Conservation (phyloP, 2,797 vertebrate genomes). For the Platyrinchus mystaceus region DNA sequence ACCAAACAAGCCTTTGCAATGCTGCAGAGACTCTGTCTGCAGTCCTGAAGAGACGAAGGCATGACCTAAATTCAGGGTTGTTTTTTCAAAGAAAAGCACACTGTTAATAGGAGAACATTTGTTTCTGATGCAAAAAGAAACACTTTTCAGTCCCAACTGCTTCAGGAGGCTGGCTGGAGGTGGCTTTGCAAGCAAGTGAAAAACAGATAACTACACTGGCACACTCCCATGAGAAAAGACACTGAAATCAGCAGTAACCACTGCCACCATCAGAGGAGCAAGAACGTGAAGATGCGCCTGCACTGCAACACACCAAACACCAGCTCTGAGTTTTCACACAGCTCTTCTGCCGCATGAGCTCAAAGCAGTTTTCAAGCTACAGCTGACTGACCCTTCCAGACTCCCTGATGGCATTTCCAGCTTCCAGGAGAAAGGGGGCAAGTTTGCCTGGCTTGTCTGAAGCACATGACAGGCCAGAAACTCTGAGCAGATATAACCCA, state of each 20-base stretch:
- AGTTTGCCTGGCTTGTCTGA: background rate
- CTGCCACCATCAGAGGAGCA: background rate
- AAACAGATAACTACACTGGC: background rate
- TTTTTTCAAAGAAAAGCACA: background rate
- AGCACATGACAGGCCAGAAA: background rate
- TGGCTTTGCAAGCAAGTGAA: background rate
- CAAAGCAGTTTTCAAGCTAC: background rate
- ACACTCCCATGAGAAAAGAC: background rate
- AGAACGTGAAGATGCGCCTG: background rate
- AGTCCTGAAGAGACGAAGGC: background rate
- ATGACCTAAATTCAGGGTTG: background rate
- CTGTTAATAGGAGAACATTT: background rate
- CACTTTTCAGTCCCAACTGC: background rate
- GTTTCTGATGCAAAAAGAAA: background rate
- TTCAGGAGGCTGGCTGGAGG: background rate
- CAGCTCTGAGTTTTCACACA: background rate
- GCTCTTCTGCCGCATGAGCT: background rate
- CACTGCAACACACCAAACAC: background rate
- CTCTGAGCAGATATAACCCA: background rate
- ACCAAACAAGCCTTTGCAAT: background rate
- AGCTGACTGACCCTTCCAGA: background rate
- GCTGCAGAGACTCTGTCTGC: background rate
- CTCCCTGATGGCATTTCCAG: background rate
- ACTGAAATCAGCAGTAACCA: background rate
- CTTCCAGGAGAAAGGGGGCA: background rate